Conservation (phyloP, 2,797 vertebrate species). For the Eptatretus atami region DNA sequence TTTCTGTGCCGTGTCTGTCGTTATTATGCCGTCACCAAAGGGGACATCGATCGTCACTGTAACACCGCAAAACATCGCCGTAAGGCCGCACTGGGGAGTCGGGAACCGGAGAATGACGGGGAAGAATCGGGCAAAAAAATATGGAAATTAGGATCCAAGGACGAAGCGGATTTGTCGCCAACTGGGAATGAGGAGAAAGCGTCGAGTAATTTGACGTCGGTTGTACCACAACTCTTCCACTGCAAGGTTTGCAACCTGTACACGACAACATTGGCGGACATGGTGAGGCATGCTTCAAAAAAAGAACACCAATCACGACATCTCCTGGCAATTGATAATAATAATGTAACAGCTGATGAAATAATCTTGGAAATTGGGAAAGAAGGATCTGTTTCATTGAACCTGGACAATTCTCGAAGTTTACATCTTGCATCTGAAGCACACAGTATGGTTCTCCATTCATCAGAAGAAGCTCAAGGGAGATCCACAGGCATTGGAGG, state of each 20-base stretch:
- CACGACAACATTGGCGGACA: slow-evolving; percentile 53
- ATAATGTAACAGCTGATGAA: no score
- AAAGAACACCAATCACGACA: slow-evolving; percentile 57
- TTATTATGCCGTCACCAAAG: slow-evolving; percentile 90
- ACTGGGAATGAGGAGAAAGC: neutral
- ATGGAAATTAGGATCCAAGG: neutral
- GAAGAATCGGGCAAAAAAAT: slow-evolving; percentile 9
- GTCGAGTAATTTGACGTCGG: neutral
- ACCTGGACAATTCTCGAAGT: no score
- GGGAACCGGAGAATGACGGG: slow-evolving; percentile 2
- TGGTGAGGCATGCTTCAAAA: slow-evolving; percentile 54
- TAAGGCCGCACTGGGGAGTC: slow-evolving; percentile 25
- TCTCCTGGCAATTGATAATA: no score
- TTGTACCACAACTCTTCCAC: slow-evolving; percentile 17
- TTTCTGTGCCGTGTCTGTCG: slow-evolving; percentile 71
- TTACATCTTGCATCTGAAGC: no score
- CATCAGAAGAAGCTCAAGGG: no score
- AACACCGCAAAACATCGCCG: slow-evolving; percentile 67
- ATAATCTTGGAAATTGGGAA: no score
- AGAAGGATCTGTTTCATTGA: no score
- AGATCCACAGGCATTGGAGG: no score
- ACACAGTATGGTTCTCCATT: no score
- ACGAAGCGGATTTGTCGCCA: neutral
- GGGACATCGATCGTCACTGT: slow-evolving; percentile 94
- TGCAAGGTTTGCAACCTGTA: slow-evolving; percentile 82